Base-by-base conservation (phyloP, 2,888 invertebrate genomes). In the Pollenia angustigena region DNA sequence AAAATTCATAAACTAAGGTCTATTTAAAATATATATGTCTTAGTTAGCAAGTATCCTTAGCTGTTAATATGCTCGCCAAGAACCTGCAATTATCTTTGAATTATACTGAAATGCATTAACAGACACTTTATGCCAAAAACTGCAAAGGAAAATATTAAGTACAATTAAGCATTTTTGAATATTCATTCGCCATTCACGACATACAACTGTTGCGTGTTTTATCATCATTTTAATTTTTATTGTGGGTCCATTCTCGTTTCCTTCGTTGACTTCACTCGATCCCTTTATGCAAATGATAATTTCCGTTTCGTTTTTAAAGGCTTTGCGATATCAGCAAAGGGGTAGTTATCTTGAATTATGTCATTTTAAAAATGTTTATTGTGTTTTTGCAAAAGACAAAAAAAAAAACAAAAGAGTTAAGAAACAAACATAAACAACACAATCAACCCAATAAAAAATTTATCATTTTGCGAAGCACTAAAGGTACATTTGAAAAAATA, bases 311-410 rank as follows among this genome's bases (percentile, higher is more conserved):
- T n/a, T 62, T 71, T 78, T 72, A 18, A 68, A 48, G 48, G 68
- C 16, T 50, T 79, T 69, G 8, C 42, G 44, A 18, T 76, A 68
- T 85, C 68, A 81, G 72, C 52, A 11, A 54, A 79, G 83, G 83
- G 87, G 87, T 84, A 87, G 86, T 89, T 92, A 91, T 92, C 92
- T 90, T 90, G 91, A 92, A 91, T 91, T 91, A 92, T 91, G 92
- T 91, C 92, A 91, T 90, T 90, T 91, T 89, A 89, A 90, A 90
- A 90, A 89, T 89, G 89, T 90, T 83, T 82, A 83, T 86, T 83
- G 64, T 54, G 80, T 71, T 79, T 68, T 60, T 14, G 18, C n/a
- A 40, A 16, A 18, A 40, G 18, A 42, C 10, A 16, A 42, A 42
- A 58, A 62, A 16, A 12, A 23, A 0, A 44, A 82, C 82, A 56